Conservation (phyloP, 2,888 invertebrate species). For the Crocallis elinguaria region DNA sequence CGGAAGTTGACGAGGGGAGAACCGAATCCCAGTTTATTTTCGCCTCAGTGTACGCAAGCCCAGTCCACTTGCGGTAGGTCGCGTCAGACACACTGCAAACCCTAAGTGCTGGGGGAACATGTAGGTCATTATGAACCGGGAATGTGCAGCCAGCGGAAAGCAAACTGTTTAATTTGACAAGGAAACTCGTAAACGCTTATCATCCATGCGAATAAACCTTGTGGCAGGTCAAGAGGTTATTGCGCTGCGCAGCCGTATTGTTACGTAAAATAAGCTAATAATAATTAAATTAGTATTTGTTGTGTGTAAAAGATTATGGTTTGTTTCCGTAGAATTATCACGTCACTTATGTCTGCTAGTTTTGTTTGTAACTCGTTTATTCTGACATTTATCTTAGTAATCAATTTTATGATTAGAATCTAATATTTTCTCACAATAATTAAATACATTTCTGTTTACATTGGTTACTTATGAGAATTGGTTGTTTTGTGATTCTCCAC, state of each 20-base stretch:
- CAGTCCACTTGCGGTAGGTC: conserved; percentile 75
- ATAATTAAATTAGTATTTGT: conserved; percentile 37
- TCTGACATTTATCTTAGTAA: too few relatives aligned
- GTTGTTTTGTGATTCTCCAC: conserved; percentile 30
- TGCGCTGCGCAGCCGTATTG: conserved; percentile 59
- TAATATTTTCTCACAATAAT: background rate
- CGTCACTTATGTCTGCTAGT: conserved; percentile 12
- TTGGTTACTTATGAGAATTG: conserved; percentile 22
- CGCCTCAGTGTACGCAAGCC: conserved; percentile 63
- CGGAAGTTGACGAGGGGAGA: conserved; percentile 59
- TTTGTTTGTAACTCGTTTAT: background rate
- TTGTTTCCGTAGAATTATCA: conserved; percentile 24
- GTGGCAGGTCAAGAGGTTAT: conserved; percentile 76
- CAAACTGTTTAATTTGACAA: conserved; percentile 45
- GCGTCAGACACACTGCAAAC: conserved; percentile 74
- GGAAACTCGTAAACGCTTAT: conserved; percentile 51
- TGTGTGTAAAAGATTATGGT: conserved; percentile 28
- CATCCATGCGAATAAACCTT: conserved; percentile 64
- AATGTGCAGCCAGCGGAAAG: conserved; percentile 40
- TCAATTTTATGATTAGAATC: background rate
- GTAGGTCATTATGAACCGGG: conserved; percentile 75
- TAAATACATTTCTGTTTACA: background rate
- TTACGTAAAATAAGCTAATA: conserved; percentile 50
- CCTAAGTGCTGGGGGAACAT: conserved; percentile 78
- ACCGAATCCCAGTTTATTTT: conserved; percentile 72